A percentile compares a stretch with the other conserved stretches of the same genome.
Conservation (phyloP, 2,888 invertebrate genomes). For the Cataglyphis rosenhaueri region DNA sequence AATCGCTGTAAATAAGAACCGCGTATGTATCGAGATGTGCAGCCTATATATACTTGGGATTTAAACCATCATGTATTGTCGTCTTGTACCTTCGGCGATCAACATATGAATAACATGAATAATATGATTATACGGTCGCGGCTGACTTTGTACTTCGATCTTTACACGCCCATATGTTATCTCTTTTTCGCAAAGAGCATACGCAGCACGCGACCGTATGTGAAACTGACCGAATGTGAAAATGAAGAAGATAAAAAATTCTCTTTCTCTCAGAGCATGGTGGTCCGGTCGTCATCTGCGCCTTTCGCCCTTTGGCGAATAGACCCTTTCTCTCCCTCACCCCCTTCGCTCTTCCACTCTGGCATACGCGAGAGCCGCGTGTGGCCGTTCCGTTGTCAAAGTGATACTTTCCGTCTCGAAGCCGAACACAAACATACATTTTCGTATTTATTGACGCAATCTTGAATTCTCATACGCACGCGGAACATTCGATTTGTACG, state of each 20-base stretch:
- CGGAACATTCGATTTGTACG: conserved; percentile 71
- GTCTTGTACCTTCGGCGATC: background rate
- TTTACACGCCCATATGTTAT: conserved; percentile 37
- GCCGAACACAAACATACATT: conserved; percentile 53
- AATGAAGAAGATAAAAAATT: conserved; percentile 61
- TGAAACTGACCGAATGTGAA: conserved; percentile 58
- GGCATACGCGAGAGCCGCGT: conserved; percentile 24
- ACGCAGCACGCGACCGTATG: conserved; percentile 45
- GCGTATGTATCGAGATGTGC: background rate
- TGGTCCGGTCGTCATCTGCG: conserved; percentile 72
- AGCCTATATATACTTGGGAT: background rate
- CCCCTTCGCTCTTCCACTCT: background rate
- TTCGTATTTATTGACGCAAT: conserved; percentile 77
- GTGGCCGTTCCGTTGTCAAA: conserved; percentile 69
- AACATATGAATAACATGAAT: conserved; percentile 45
- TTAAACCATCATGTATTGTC: conserved; percentile 19
- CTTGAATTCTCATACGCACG: conserved; percentile 51
- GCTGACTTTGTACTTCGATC: background rate
- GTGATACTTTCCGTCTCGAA: conserved; percentile 62
- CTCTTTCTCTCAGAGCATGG: conserved; percentile 72
- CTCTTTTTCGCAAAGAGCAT: conserved; percentile 35
- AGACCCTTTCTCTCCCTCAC: background rate
- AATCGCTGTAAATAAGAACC: background rate
- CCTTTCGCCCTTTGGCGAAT: conserved; percentile 56
- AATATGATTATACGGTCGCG: conserved; percentile 31